Evolutionary conservation across 2,113 vertebrate genomes (phyloP).

Genomic region (Stictonetta naevosa): DNA sequence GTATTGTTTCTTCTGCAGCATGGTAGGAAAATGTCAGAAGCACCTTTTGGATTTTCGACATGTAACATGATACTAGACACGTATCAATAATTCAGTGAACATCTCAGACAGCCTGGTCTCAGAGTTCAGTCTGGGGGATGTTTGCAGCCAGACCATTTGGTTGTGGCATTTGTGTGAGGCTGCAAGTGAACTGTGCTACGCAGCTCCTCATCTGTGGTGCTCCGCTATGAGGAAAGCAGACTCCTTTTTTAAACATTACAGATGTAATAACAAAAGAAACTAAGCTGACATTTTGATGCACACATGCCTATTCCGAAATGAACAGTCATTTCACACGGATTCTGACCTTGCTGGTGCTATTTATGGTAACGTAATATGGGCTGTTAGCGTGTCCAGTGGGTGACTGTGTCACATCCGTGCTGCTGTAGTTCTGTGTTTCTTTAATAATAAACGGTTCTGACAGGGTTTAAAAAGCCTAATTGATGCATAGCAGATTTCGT

Average conservation of each 20-base stretch:
- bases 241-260: not conserved
- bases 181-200: not conserved
- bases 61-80: not conserved
- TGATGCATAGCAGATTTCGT: not conserved
- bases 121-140: not conserved
- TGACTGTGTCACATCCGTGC: not conserved
- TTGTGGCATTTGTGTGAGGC: fast-evolving
- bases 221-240: not conserved
- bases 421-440: constrained; percentile 3
- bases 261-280: not conserved
- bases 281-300: not conserved
- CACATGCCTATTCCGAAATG: fast-evolving
- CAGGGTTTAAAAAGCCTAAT: not conserved
- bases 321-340: not conserved
- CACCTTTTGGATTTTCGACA: not conserved
- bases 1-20: not conserved
- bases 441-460: constrained; percentile 23
- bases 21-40: not conserved
- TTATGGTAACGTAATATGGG: not conserved
- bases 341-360: not conserved
- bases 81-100: not conserved
- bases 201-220: not conserved
- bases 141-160: not conserved
- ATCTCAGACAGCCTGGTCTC: not conserved
- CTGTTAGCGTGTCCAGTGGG: not conserved